These are phyloP conservation scores for Leuciscus waleckii DNA, from an alignment of 2,797 vertebrate species.

Conservation along the genomic window DNA sequence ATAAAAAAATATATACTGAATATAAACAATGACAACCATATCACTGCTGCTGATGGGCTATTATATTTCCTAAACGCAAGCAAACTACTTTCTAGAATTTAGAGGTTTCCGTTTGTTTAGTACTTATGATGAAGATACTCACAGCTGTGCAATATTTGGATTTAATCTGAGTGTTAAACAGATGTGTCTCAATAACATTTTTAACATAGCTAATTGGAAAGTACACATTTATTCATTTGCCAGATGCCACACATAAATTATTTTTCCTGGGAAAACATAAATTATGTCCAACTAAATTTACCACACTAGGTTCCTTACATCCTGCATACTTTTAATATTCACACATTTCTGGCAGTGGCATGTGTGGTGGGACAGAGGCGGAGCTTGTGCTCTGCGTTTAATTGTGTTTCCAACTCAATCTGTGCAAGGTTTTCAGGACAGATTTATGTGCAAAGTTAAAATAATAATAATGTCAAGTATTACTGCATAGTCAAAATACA, in stretches of 20 bases:
- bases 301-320: constrained; percentile 51
- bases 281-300: constrained; percentile 68
- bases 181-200: constrained; percentile 71
- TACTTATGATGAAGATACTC: constrained; percentile 70
- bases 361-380: constrained; percentile 43
- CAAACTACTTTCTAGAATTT: constrained; percentile 68
- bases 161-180: constrained; percentile 69
- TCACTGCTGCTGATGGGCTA: background rate
- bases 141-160: constrained; percentile 63
- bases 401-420: constrained; percentile 49
- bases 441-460: constrained; percentile 13
- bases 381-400: constrained; percentile 47
- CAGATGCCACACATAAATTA: constrained; percentile 63
- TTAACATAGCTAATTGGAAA: constrained; percentile 70
- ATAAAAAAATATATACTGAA: no score
- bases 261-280: constrained; percentile 58
- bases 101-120: constrained; percentile 65
- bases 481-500: constrained; percentile 47
- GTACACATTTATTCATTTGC: constrained; percentile 67
- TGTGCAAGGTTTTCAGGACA: constrained; percentile 17
- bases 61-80: constrained; percentile 71
- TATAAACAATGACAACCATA: background rate
- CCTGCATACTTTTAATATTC: constrained; percentile 49
- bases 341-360: constrained; percentile 49
- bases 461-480: constrained; percentile 30